These are phyloP conservation scores for Tribolium castaneum DNA, from an alignment of 1,140 invertebrate genomes.

Conservation along the genomic window DNA sequence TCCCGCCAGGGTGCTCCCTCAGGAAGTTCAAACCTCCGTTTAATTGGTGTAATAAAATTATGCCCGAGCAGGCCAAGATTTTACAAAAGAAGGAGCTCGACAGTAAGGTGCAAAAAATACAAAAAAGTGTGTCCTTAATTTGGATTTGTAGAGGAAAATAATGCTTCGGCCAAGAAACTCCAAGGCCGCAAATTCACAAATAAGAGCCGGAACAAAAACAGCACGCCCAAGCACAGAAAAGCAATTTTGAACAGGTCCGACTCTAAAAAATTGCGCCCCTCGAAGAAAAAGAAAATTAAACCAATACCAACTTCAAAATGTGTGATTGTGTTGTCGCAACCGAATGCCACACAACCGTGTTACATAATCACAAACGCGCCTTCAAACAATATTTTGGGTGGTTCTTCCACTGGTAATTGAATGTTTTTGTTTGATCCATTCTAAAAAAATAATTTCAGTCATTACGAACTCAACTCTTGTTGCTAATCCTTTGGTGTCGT, in stretches of 20 bases:
- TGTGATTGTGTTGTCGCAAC: constrained; percentile 50
- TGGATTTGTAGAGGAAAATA: constrained; percentile 38
- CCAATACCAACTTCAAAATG: constrained; percentile 45
- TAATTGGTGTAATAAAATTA: constrained; percentile 56
- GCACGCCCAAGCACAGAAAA: constrained; percentile 42
- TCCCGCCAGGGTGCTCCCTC: constrained; percentile 60
- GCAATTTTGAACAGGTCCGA: constrained; percentile 30
- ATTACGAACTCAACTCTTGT: constrained; percentile 53
- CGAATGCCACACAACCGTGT: constrained; percentile 47
- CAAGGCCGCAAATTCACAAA: constrained; percentile 9
- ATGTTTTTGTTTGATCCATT: too few relatives aligned
- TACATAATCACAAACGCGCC: constrained; percentile 54
- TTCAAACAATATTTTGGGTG: constrained; percentile 41
- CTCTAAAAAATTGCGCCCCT: not conserved
- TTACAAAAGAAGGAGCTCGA: constrained; percentile 55
- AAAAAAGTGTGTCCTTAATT: too few relatives aligned
- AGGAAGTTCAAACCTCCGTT: constrained; percentile 51
- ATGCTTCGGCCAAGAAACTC: not conserved
- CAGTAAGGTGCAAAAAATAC: constrained; percentile 53
- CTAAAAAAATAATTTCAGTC: constrained; percentile 45
- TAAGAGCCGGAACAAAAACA: constrained; percentile 18
- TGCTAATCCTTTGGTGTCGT: constrained; percentile 51
- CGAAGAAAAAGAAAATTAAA: constrained; percentile 36
- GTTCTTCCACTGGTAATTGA: constrained; percentile 48
- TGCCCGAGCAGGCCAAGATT: constrained; percentile 53